Evolutionary conservation across 2,797 vertebrate genomes (phyloP), one percentile per base, ranked within the genome.

Genomic region (Falco concolor): DNA sequence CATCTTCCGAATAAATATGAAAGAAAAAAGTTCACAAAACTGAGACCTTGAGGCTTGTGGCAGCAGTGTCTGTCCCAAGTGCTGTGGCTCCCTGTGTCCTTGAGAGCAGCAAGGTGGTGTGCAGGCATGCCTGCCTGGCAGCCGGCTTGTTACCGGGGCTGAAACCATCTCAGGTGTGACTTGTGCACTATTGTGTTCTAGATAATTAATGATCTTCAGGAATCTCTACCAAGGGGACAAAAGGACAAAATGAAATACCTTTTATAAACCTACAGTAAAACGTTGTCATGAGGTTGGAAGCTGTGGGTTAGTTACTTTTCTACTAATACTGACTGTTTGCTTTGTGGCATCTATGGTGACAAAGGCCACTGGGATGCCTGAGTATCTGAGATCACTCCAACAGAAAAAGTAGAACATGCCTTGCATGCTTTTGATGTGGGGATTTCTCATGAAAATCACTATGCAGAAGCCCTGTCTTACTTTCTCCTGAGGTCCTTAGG

Each of bases 231-330:
- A 5, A 61, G 72, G 47, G 53, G 69, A 45, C 77, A 67, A 53
- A 86, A 95, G 88, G 45, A 53, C 81, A 54, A 52, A 64, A 54
- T 18, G 4, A 61, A 95, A 92, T 80, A 32, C 45, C 23, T 95
- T 95, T 85, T 47, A 10, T 77, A 36, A 50, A 87, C 52, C 28
- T 61, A 4, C 56, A 36, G 52, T 65, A 64, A 80, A 70, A 53
- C 61, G 42, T 53, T 87, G 73, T 82, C 50, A 36, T 75, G 65
- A 64, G 27, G 2, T 47, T 74, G 65, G 75, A 69, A 92, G 61
- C 64, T 63, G 25, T 74, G 34, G 50, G 84, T 93, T 93, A 89
- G 95, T 96, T 94, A 92, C 64, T 95, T 85, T 95, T 95, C 83
- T 92, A 85, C 93, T 80, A 87, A 68, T 0, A 4, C 25, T 87